phyloP scores from a whole-genome alignment of 2,113 vertebrate genomes.

The Quiscalus mexicanus region DNA sequence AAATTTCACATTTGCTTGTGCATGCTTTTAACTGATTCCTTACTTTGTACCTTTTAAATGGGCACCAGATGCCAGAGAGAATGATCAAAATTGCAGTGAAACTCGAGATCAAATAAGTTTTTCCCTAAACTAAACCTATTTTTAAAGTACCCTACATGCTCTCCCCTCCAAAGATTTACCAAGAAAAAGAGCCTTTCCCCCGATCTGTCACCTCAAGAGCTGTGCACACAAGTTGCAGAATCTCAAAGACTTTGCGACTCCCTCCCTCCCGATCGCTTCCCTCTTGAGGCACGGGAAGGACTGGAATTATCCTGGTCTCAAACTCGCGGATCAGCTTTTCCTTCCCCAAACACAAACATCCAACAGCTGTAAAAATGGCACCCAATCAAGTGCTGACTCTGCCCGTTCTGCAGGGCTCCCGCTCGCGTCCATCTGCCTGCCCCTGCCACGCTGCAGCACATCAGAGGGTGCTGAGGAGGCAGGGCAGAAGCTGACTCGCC shows the following conservation, averaged over 20 bases:
- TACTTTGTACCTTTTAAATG: conserved; percentile 59
- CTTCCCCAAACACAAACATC: conserved; percentile 29
- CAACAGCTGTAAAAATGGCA: conserved; percentile 62
- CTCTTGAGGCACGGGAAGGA: not conserved
- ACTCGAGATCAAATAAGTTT: conserved; percentile 7
- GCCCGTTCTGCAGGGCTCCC: not conserved
- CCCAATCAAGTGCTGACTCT: conserved; percentile 21
- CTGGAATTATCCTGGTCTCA: not conserved
- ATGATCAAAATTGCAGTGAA: conserved; percentile 43
- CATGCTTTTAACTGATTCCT: conserved; percentile 65
- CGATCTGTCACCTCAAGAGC: not conserved
- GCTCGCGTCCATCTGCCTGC: conserved; percentile 17
- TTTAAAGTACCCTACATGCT: not conserved
- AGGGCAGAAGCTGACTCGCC: not conserved
- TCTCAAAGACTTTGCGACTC: not conserved
- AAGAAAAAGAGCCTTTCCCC: not conserved
- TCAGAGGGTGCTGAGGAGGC: not conserved
- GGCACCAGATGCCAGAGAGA: conserved; percentile 57
- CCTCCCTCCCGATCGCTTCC: not conserved
- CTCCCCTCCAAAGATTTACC: not conserved
- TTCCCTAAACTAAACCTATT: not conserved
- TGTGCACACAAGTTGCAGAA: not conserved
- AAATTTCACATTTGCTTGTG: conserved; percentile 52
- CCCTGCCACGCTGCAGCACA: conserved; percentile 30
- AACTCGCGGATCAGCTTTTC: not conserved